These are phyloP conservation scores for Hydropotes inermis DNA, from an alignment of 2,113 vertebrate genomes.

Conservation along the genomic window DNA sequence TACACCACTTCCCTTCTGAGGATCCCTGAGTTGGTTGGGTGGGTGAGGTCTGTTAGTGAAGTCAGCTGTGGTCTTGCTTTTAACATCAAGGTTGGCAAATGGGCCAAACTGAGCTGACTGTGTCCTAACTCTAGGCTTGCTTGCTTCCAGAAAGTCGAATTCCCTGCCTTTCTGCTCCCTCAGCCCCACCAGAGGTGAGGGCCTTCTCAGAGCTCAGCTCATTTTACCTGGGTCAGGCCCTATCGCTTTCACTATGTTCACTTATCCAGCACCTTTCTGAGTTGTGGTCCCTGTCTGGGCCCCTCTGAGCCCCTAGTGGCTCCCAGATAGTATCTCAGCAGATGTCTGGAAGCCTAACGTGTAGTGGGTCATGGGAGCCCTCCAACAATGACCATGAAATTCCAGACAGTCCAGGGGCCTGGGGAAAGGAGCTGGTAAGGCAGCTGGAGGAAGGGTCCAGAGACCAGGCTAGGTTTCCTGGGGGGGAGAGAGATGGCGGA, in stretches of 20 bases:
- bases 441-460: not conserved
- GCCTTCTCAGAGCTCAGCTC: not conserved
- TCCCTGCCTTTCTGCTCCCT: not conserved
- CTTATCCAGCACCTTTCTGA: no score
- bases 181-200: not conserved
- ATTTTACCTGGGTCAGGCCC: not conserved
- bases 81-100: not conserved
- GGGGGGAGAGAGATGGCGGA: not conserved
- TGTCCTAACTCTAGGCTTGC: not conserved
- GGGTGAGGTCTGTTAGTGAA: not conserved
- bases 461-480: not conserved
- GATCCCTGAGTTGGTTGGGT: rapidly evolving
- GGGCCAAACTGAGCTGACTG: not conserved
- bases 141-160: not conserved
- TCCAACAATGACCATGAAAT: not conserved
- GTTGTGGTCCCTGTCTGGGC: not conserved
- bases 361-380: not conserved
- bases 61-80: not conserved
- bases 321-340: not conserved
- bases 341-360: not conserved
- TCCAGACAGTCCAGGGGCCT: not conserved
- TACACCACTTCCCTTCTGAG: not conserved
- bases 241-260: not conserved
- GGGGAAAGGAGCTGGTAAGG: not conserved
- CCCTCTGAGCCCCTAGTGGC: not conserved